A percentile compares a stretch with the other conserved stretches of the same genome.
Conservation (phyloP, 2,888 invertebrate species). For the Rhagonycha lutea region DNA sequence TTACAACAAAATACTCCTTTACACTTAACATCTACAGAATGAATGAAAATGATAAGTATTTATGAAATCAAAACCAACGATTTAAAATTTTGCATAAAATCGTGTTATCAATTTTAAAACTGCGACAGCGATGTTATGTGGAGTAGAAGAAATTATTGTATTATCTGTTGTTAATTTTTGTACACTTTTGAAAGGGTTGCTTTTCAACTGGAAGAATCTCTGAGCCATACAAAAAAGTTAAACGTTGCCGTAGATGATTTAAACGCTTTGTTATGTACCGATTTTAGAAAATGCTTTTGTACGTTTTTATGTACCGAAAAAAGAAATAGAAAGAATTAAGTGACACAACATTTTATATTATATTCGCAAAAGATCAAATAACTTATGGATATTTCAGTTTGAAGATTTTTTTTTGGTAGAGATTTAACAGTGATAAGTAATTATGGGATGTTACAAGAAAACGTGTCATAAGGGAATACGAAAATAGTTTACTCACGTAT, state of each 20-base stretch:
- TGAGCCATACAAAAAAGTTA: background rate
- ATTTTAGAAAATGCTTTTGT: background rate
- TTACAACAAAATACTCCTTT: no score
- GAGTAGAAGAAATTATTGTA: background rate
- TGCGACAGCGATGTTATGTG: background rate
- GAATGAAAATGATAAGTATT: background rate
- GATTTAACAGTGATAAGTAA: background rate
- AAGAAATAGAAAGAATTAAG: background rate
- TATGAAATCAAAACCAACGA: background rate
- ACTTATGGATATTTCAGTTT: background rate
- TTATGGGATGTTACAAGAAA: background rate
- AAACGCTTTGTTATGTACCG: background rate
- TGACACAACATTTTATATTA: background rate
- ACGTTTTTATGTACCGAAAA: background rate
- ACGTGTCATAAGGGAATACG: background rate
- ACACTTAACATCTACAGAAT: background rate
- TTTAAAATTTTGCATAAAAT: background rate
- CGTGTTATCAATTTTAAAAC: background rate
- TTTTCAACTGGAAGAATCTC: background rate
- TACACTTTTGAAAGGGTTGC: background rate
- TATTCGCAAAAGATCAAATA: background rate
- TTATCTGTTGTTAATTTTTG: background rate
- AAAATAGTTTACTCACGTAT: background rate
- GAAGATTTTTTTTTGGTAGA: background rate
- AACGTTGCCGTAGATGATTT: background rate